phyloP scores from a whole-genome alignment of 2,888 invertebrate species.

The Callosobruchus maculatus region DNA sequence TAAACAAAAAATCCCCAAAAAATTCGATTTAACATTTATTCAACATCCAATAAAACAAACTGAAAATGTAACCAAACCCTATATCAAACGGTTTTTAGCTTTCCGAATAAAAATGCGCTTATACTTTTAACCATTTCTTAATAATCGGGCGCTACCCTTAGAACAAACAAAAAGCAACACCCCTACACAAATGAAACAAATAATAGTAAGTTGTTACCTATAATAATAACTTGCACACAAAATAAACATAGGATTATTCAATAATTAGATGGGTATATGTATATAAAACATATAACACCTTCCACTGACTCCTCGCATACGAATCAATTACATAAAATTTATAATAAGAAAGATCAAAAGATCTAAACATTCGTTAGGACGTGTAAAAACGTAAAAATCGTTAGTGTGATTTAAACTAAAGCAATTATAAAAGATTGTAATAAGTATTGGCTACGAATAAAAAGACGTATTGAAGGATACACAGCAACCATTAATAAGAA shows the following conservation, averaged over 20 bases:
- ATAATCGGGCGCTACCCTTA: conserved; percentile 3
- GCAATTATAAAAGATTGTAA: background rate
- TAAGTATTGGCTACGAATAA: too few species aligned
- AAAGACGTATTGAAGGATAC: too few species aligned
- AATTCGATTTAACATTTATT: background rate
- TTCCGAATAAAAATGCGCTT: background rate
- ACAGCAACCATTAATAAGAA: too few species aligned
- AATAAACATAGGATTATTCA: conserved; percentile 38
- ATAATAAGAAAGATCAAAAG: background rate
- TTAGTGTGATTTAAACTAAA: background rate
- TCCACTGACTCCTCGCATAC: background rate
- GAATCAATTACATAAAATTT: background rate
- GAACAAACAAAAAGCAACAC: conserved; percentile 36
- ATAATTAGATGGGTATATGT: conserved; percentile 9
- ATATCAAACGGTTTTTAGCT: background rate
- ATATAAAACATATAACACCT: background rate
- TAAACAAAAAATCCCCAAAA: background rate
- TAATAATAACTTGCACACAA: conserved; percentile 45
- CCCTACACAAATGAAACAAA: conserved; percentile 41
- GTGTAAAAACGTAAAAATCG: background rate
- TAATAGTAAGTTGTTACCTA: conserved; percentile 30
- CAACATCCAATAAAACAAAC: background rate
- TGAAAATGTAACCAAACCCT: background rate
- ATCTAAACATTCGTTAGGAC: background rate
- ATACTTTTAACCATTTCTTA: background rate